phyloP scores from a whole-genome alignment of 2,888 invertebrate species.

The Melanostoma mellinum region DNA sequence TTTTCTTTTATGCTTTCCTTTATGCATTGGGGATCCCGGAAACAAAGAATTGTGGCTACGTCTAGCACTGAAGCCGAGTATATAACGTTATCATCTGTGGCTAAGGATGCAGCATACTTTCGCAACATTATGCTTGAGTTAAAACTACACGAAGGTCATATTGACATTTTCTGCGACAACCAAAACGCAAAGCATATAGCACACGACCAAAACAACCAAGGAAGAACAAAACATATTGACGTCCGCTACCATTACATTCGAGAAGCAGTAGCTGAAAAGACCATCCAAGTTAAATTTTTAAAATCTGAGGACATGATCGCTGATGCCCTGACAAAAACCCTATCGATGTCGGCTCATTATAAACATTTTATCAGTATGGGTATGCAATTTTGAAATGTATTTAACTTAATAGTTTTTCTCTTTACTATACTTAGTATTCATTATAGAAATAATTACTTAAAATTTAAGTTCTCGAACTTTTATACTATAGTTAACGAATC shows the following conservation, averaged over 20 bases:
- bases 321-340: constrained; percentile 12
- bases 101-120: constrained; percentile 38
- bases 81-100: constrained; percentile 35
- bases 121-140: constrained; percentile 28
- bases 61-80: constrained; percentile 33
- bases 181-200: too few species aligned
- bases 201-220: too few species aligned
- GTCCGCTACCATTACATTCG: constrained; percentile 27
- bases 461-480: too few species aligned
- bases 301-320: constrained; percentile 42
- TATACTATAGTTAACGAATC: too few species aligned
- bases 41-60: constrained; percentile 22
- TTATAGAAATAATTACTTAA: too few species aligned
- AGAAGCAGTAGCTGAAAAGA: constrained; percentile 16
- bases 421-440: too few species aligned
- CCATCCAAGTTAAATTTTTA: too few species aligned
- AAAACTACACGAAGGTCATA: too few species aligned
- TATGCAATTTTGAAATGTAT: constrained; percentile 30
- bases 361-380: constrained; percentile 35
- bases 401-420: too few species aligned
- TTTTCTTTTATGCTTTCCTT: constrained; percentile 16
- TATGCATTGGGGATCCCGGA: constrained; percentile 5
- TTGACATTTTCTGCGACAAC: too few species aligned
- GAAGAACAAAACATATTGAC: constrained; percentile 33
- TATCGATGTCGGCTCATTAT: too few species aligned